These are phyloP conservation scores for Spinibarbus caldwelli DNA, from an alignment of 2,797 vertebrate genomes.

Conservation along the genomic window DNA sequence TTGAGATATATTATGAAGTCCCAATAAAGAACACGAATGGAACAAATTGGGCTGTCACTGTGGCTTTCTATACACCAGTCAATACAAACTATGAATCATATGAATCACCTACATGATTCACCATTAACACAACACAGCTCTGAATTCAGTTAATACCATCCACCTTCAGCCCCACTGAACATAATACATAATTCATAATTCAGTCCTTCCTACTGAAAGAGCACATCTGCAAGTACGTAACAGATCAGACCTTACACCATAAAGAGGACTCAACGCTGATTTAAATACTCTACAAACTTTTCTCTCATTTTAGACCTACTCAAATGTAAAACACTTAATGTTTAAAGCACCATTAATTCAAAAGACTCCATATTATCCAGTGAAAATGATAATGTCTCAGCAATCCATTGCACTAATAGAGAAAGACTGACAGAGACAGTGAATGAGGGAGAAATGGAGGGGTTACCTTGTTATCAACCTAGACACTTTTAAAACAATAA, in stretches of 20 bases:
- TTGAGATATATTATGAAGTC: not conserved
- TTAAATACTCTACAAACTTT: not conserved
- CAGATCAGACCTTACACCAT: slow-evolving; percentile 18
- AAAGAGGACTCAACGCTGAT: not conserved
- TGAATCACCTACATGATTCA: not conserved
- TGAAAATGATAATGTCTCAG: not conserved
- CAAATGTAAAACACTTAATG: not conserved
- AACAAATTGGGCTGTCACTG: not conserved
- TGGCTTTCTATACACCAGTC: not conserved
- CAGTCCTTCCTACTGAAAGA: not conserved
- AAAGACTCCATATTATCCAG: not conserved
- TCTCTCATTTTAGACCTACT: not conserved
- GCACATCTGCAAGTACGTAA: not conserved
- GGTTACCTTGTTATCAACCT: not conserved
- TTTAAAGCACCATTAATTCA: slow-evolving; percentile 18
- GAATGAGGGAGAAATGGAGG: not conserved
- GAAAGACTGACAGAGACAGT: not conserved
- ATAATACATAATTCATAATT: slow-evolving; percentile 1
- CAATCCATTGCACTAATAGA: slow-evolving; percentile 6
- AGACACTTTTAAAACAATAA: not conserved
- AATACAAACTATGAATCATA: slow-evolving; percentile 4
- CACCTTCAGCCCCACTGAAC: not conserved
- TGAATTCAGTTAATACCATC: not conserved
- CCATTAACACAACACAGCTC: not conserved
- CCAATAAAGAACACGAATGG: not conserved